Conservation (phyloP, 2,888 invertebrate species). For the Perizoma flavofasciatum region DNA sequence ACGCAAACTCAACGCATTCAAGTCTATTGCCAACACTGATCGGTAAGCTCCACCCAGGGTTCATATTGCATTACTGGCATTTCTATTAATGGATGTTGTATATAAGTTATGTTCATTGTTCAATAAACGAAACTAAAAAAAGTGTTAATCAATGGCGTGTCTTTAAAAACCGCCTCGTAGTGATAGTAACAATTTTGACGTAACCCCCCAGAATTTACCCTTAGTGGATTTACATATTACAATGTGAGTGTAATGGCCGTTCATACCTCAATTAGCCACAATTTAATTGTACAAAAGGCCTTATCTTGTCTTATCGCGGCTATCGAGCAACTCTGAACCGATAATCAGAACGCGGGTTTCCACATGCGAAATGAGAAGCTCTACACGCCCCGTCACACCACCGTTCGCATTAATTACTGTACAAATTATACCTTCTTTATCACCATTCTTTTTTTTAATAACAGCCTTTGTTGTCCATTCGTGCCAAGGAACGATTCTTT, state of each 20-base stretch:
- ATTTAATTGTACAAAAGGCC: conserved; percentile 68
- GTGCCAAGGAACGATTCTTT: conserved; percentile 79
- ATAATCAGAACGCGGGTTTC: conserved; percentile 65
- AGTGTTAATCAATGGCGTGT: conserved; percentile 15
- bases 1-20: too few species aligned
- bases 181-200: conserved; percentile 6
- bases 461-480: conserved; percentile 79
- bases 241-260: conserved; percentile 32
- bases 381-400: conserved; percentile 74
- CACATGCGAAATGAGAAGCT: conserved; percentile 74
- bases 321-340: conserved; percentile 65
- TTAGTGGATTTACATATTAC: conserved; percentile 30
- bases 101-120: not conserved
- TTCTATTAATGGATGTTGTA: too few species aligned
- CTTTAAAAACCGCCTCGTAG: not conserved
- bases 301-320: conserved; percentile 57
- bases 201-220: conserved; percentile 12
- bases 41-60: too few species aligned
- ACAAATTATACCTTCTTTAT: conserved; percentile 80
- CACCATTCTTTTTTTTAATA: conserved; percentile 77
- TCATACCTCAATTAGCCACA: conserved; percentile 67
- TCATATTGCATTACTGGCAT: too few species aligned
- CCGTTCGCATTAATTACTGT: conserved; percentile 71
- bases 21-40: too few species aligned
- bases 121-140: conserved; percentile 21